Base-by-base conservation (phyloP, 2,888 invertebrate species). In the Clepsis dumicolana region DNA sequence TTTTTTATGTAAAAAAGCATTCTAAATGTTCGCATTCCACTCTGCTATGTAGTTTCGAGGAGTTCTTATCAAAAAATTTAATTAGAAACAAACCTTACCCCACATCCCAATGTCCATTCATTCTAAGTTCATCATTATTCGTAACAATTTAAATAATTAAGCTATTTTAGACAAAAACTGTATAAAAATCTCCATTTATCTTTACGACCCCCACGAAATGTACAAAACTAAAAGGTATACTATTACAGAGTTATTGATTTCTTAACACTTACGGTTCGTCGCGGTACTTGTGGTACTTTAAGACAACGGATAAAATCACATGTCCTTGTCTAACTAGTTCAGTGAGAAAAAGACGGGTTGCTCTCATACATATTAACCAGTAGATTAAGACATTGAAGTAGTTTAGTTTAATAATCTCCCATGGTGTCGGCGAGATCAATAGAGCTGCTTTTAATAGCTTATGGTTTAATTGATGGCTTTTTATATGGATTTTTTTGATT, bases 401-500 rank as follows among this genome's bases (percentile, higher is more conserved):
- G 53, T 60, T 54, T 50, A 27, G 48, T 41, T 61, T 54, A 48
- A 38, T 67, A 67, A 67, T 66, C 66, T 62, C 61, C 48, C n/a
- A 27, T 12, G 24, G 54, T 48, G 61, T 35, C 67, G 67, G 67
- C 38, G 25, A 67, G 38, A 67, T 63, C 38, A 67, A 67, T n/a
- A 67, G 50, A 27, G 21, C 56, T 60, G 21, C 29, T 65, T 66
- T 67, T 63, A 67, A 63, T 63, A 63, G 48, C 62, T 41, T 50
- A 18, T 27, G 14, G 21, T 2, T 53, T 63, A 67, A 62, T 67
- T 67, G 50, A 67, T 57, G 62, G 52, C 27, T 52, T 63, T 62
- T 63, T 56, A 54, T 62, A 67, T 63, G 27, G 66, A 50, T 62
- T 38, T 63, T 67, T 50, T 66, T 54, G 48, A 67, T 67, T 63